Evolutionary conservation across 2,113 vertebrate genomes (phyloP).

Genomic region (Urocolius indicus): DNA sequence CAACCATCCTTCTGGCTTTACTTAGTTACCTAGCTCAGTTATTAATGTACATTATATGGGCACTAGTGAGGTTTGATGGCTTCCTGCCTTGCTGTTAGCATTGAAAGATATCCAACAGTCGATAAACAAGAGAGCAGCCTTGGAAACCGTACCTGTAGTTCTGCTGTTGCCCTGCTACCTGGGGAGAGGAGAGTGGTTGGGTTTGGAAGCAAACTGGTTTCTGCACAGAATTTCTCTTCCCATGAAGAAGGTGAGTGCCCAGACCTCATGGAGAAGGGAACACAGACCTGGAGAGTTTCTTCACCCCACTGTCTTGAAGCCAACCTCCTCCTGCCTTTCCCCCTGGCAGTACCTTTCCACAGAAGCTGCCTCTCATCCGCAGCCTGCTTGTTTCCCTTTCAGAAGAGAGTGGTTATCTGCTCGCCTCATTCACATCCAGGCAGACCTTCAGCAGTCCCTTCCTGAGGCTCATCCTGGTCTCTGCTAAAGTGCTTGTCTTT

Average conservation of each 20-base stretch:
- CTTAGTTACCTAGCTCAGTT: not conserved
- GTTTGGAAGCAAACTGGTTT: not conserved
- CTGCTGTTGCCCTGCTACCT: not conserved
- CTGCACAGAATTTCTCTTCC: not conserved
- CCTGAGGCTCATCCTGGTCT: not conserved
- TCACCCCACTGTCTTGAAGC: not conserved
- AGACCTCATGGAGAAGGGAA: not conserved
- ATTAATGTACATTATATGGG: not conserved
- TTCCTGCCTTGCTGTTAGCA: not conserved
- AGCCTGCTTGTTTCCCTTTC: not conserved
- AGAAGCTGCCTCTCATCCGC: not conserved
- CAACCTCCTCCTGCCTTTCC: not conserved
- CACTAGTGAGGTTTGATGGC: not conserved
- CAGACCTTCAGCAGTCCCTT: not conserved
- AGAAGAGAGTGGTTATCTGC: fast-evolving
- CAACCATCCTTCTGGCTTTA: not conserved
- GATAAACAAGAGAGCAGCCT: not conserved
- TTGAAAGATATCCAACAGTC: not conserved
- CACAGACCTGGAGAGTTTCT: not conserved
- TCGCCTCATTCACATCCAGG: fast-evolving
- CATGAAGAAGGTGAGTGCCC: not conserved
- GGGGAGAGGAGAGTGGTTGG: not conserved
- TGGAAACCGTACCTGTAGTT: not conserved
- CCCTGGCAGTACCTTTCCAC: not conserved
- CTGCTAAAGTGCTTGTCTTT: not conserved